These are phyloP conservation scores for Brachynemurus nebulosus DNA, from an alignment of 2,888 invertebrate species.

Conservation along the genomic window DNA sequence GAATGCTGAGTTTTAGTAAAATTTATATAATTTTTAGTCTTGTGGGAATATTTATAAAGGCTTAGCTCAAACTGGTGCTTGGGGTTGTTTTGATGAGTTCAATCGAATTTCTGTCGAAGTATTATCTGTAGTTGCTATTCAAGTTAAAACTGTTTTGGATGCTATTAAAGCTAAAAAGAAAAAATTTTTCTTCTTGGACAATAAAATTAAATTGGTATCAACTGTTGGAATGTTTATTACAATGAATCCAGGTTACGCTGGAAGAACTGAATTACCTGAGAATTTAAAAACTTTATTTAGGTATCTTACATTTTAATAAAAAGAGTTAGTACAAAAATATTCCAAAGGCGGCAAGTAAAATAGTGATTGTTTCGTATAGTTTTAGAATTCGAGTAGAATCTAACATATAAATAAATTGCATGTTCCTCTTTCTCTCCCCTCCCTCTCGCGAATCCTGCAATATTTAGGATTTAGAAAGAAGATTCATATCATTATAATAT, in stretches of 20 bases:
- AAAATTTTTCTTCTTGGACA: constrained; percentile 74
- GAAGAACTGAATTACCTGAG: constrained; percentile 78
- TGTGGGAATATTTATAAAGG: constrained; percentile 93
- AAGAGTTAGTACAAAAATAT: too few species aligned
- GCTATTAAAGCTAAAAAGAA: constrained; percentile 72
- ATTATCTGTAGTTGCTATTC: constrained; percentile 87
- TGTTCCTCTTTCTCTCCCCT: too few species aligned
- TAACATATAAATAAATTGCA: too few species aligned
- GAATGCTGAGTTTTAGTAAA: not conserved
- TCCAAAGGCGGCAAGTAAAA: not conserved
- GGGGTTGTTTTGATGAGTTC: constrained; percentile 97
- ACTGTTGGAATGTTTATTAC: constrained; percentile 89
- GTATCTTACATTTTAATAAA: constrained; percentile 24
- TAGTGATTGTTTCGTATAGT: not conserved
- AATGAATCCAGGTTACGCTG: constrained; percentile 95
- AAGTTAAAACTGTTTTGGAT: constrained; percentile 75
- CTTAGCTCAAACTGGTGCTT: constrained; percentile 87
- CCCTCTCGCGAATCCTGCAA: too few species aligned
- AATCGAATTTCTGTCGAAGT: constrained; percentile 92
- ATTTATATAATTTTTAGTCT: constrained; percentile 32
- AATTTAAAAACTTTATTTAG: constrained; percentile 56
- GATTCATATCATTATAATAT: too few species aligned
- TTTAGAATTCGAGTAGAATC: too few species aligned
- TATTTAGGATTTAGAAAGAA: too few species aligned
- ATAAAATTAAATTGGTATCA: constrained; percentile 54